Percentiles rank a stretch among this genome's conserved stretches.
phyloP scores from a whole-genome alignment of 2,888 invertebrate species.

The Mythimna lalbum region DNA sequence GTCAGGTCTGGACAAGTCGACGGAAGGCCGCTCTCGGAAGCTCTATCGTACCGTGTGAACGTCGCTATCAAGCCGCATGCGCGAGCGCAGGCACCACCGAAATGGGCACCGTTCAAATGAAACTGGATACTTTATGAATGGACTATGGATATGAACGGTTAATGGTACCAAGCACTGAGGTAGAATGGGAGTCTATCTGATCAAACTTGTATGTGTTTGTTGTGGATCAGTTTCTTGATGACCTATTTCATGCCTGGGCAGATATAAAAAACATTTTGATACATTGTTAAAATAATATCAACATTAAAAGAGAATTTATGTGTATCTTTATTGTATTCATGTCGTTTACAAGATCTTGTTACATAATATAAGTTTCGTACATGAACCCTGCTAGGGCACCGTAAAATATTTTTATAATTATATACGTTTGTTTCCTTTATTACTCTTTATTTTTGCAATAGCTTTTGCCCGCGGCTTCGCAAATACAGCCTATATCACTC shows the following conservation, averaged over 20 bases:
- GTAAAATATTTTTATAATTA: too few species aligned
- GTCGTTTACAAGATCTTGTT: too few species aligned
- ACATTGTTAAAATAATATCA: too few species aligned
- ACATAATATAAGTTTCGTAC: too few species aligned
- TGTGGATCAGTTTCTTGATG: neutral
- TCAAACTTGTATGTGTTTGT: neutral
- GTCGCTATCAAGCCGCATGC: slow-evolving; percentile 65
- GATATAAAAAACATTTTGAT: neutral
- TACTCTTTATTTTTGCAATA: too few species aligned
- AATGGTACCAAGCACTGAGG: slow-evolving; percentile 6
- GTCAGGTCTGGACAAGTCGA: slow-evolving; percentile 82
- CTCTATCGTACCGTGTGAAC: slow-evolving; percentile 83
- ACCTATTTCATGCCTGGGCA: neutral
- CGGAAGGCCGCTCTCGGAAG: slow-evolving; percentile 82
- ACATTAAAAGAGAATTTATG: too few species aligned
- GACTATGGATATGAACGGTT: slow-evolving; percentile 12
- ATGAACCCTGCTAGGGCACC: too few species aligned
- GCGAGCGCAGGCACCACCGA: slow-evolving; percentile 51
- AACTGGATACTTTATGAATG: slow-evolving; percentile 54
- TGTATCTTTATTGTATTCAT: too few species aligned
- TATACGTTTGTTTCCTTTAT: too few species aligned
- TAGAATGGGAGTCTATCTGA: slow-evolving; percentile 17
- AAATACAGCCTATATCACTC: too few species aligned
- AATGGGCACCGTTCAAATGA: slow-evolving; percentile 56
- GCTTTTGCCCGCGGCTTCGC: too few species aligned